Conservation (phyloP, 2,797 vertebrate species). For the Fundulus diaphanus region DNA sequence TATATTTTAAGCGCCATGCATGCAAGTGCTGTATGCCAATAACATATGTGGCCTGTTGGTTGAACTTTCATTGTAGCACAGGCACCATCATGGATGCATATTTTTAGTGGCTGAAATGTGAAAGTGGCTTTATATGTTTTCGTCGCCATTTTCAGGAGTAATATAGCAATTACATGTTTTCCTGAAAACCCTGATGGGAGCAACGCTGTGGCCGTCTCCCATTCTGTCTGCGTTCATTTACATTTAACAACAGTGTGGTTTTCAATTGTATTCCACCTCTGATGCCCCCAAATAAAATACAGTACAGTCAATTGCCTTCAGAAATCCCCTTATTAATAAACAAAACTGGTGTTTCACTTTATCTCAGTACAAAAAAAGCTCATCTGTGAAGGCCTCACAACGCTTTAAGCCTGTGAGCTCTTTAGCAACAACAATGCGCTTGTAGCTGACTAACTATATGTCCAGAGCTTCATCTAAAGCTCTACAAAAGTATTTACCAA, state of each 20-base stretch:
- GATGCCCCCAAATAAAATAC: background rate
- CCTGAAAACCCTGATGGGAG: too few relatives aligned
- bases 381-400: too few relatives aligned
- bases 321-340: background rate
- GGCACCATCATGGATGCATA: background rate
- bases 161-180: background rate
- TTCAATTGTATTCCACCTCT: background rate
- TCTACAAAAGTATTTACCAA: too few relatives aligned
- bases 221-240: constrained; percentile 11
- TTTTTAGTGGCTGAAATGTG: background rate
- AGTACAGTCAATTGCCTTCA: background rate
- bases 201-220: background rate
- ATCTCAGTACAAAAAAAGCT: background rate
- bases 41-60: background rate
- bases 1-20: background rate
- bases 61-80: background rate
- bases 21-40: background rate
- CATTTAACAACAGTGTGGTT: background rate
- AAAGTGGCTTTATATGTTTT: too few relatives aligned
- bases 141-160: too few relatives aligned
- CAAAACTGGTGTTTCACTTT: background rate
- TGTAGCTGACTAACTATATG: too few relatives aligned
- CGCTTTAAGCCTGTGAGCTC: too few relatives aligned
- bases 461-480: too few relatives aligned
- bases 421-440: too few relatives aligned